Conservation (phyloP, 2,113 vertebrate species). For the Trematomus loennbergii region DNA sequence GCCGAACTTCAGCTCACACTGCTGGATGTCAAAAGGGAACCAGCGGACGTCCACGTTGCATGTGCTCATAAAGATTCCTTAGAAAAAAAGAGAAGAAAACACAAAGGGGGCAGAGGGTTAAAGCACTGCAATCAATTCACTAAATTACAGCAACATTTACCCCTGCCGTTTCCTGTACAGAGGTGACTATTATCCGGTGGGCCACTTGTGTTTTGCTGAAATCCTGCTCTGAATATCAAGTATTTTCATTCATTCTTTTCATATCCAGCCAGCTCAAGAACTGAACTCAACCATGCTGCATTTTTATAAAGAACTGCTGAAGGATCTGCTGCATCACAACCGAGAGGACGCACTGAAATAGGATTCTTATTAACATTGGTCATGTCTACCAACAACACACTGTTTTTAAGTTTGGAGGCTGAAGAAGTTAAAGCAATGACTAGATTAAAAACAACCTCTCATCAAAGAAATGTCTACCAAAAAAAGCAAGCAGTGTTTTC, state of each 20-base stretch:
- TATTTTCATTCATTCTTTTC: conserved; percentile 29
- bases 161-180: conserved; percentile 6
- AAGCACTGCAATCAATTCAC: conserved; percentile 13
- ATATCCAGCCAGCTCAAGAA: background rate
- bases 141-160: conserved; percentile 24
- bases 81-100: background rate
- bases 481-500: conserved; percentile 37
- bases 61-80: conserved; percentile 88
- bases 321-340: conserved; percentile 7
- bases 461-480: conserved; percentile 38
- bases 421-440: conserved; percentile 20
- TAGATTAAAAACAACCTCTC: conserved; percentile 36
- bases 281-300: background rate
- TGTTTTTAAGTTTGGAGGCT: conserved; percentile 21
- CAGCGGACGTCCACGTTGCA: conserved; percentile 88
- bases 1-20: conserved; percentile 86
- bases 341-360: background rate
- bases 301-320: background rate
- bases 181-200: conserved; percentile 14
- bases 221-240: conserved; percentile 45
- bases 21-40: conserved; percentile 88
- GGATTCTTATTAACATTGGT: conserved; percentile 33
- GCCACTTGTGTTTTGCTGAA: conserved; percentile 16
- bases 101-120: conserved; percentile 1
- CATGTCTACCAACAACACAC: conserved; percentile 3